Percentiles rank a stretch among this genome's conserved stretches.
phyloP scores from a whole-genome alignment of 2,888 invertebrate genomes.

The Melanostoma mellinum region DNA sequence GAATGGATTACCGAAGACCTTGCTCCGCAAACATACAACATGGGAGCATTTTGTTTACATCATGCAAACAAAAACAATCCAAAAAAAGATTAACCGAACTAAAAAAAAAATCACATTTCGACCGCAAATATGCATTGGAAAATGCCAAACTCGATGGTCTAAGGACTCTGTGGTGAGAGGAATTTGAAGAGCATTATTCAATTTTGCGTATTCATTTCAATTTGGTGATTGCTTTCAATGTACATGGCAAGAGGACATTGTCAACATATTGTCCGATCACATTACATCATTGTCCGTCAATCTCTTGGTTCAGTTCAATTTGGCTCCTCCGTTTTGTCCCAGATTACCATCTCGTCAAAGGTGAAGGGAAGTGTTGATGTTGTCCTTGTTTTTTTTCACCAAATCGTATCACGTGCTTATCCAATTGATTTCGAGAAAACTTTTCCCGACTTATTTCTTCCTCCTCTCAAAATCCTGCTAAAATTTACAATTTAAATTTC shows the following conservation, averaged over 20 bases:
- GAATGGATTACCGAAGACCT: constrained; percentile 45
- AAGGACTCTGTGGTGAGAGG: constrained; percentile 16
- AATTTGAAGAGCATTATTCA: constrained; percentile 50
- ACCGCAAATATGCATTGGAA: constrained; percentile 28
- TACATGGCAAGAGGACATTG: constrained; percentile 57
- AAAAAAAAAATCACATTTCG: constrained; percentile 1
- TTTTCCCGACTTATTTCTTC: constrained; percentile 30
- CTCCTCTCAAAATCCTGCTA: constrained; percentile 33
- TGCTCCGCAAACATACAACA: background rate
- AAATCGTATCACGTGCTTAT: constrained; percentile 64
- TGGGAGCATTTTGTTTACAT: constrained; percentile 7
- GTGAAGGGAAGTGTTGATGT: background rate
- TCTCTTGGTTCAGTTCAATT: background rate
- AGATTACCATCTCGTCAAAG: constrained; percentile 45
- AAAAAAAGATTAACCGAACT: background rate
- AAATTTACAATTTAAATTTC: constrained; percentile 69
- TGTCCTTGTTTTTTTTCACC: constrained; percentile 30
- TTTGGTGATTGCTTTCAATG: constrained; percentile 58
- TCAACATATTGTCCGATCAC: constrained; percentile 65
- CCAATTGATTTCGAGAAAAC: constrained; percentile 64
- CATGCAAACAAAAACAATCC: constrained; percentile 7
- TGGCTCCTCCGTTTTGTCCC: background rate
- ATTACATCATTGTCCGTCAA: constrained; percentile 48
- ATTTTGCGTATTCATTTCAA: constrained; percentile 68
- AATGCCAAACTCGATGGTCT: constrained; percentile 23